Evolutionary conservation across 2,113 vertebrate species (phyloP).

Genomic region (Ciconia boyciana): DNA sequence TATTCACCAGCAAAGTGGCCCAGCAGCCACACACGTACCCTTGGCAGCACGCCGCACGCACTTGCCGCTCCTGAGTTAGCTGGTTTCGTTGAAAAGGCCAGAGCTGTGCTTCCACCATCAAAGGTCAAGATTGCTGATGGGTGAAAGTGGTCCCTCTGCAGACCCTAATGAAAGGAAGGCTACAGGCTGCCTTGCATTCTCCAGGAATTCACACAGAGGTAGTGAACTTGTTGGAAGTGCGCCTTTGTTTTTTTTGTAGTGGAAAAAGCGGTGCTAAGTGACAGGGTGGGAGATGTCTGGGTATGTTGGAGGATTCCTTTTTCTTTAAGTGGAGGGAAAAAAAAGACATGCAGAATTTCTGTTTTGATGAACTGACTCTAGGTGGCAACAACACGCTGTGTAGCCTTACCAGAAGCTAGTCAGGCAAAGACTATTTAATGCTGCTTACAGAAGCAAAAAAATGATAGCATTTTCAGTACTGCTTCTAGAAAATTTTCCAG

Average conservation of each 20-base stretch:
- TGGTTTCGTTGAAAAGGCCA: neutral
- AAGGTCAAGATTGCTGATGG: neutral
- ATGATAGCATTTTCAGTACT: neutral
- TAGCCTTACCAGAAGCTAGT: neutral
- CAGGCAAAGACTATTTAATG: neutral
- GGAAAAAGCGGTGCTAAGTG: rapidly evolving
- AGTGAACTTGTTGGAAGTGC: neutral
- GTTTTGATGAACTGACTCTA: constrained; percentile 39
- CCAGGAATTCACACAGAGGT: rapidly evolving
- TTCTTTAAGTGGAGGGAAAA: neutral
- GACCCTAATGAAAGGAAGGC: neutral
- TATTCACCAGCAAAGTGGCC: neutral
- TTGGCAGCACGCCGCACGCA: rapidly evolving
- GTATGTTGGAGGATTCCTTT: neutral
- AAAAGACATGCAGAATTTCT: neutral
- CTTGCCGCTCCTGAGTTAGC: neutral
- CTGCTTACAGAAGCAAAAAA: neutral
- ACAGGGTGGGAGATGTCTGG: neutral
- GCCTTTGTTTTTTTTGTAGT: neutral
- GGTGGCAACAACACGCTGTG: constrained; percentile 63
- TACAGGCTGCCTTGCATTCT: neutral
- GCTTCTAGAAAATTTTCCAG: neutral
- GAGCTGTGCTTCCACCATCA: neutral
- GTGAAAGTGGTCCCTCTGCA: neutral
- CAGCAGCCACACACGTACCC: neutral